phyloP scores from a whole-genome alignment of 2,113 vertebrate genomes.

The Heptranchias perlo region DNA sequence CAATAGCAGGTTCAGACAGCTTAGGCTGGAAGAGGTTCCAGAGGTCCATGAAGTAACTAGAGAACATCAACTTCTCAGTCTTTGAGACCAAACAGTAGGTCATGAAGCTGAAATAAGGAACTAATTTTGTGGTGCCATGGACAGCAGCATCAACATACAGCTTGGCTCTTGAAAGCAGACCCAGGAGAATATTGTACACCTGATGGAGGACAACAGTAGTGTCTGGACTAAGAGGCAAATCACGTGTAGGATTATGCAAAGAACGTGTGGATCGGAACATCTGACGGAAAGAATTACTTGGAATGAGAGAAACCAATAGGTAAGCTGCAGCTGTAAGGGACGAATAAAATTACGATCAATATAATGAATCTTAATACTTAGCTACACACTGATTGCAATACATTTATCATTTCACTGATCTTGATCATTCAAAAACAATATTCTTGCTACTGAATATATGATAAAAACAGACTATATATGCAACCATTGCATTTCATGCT shows the following conservation, averaged over 20 bases:
- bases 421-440: background rate
- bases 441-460: background rate
- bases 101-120: constrained; percentile 99
- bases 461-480: background rate
- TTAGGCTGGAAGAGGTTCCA: constrained; percentile 99
- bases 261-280: constrained; percentile 98
- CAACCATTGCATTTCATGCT: background rate
- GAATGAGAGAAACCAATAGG: constrained; percentile 97
- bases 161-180: constrained; percentile 89
- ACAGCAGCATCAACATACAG: constrained; percentile 95
- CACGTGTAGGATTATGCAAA: constrained; percentile 89
- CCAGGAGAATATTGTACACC: constrained; percentile 93
- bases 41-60: constrained; percentile 96
- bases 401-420: background rate
- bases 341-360: constrained; percentile 44
- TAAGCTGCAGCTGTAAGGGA: constrained; percentile 82
- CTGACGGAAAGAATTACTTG: constrained; percentile 99
- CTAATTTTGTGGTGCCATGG: constrained; percentile 95
- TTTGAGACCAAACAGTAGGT: constrained; percentile 98
- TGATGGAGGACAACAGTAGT: constrained; percentile 95
- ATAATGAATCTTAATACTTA: background rate
- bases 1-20: constrained; percentile 94
- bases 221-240: constrained; percentile 92
- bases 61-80: constrained; percentile 99
- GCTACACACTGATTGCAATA: background rate